Base-by-base conservation (phyloP, 2,797 vertebrate genomes). In the Typhlichthys eigenmanni region DNA sequence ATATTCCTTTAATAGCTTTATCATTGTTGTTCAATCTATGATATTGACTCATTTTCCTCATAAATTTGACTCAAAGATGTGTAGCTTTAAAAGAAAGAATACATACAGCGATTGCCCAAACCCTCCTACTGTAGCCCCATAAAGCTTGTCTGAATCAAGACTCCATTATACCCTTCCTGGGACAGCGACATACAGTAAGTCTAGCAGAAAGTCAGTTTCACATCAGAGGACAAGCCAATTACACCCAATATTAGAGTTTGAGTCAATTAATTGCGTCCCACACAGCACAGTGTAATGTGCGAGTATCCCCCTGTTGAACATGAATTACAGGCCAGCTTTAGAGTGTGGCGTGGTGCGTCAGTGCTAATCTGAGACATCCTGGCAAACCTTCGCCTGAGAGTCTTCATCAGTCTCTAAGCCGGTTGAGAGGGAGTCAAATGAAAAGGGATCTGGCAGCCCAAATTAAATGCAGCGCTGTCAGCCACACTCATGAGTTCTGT, bases 261-360 rank as follows among this genome's bases (percentile, higher is more conserved):
- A 91, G 89, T 90, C 87, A 89, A 91, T 91, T 91, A 90, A 90
- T 89, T 88, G 88, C 80, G 73, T 88, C 85, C 86, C 86, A 84
- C 83, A 89, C 77, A 90, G 82, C 81, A 71, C 72, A 85, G 82
- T 91, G 90, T 92, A 92, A 90, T 91, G 85, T 90, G 84, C 79
- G 87, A 90, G 91, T 89, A 92, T 90, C 89, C 87, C 85, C 88
- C 88, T 90, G 90, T 92, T 92, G 86, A 92, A 91, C 89, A 91
- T 87, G 89, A 88, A 90, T 91, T 91, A 90, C 85, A 89, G 88
- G 80, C 81, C 60, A 61, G 86, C 86, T 91, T 91, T 90, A 92
- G 82, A 88, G 82, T 84, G 85, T 87, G 87, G 88, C 79, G 88
- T 84, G 87, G 85, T 81, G 87, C 88, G 87, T 88, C 84, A 88